These are phyloP conservation scores for Opisthocomus hoazin DNA, from an alignment of 2,113 vertebrate species.

Conservation along the genomic window DNA sequence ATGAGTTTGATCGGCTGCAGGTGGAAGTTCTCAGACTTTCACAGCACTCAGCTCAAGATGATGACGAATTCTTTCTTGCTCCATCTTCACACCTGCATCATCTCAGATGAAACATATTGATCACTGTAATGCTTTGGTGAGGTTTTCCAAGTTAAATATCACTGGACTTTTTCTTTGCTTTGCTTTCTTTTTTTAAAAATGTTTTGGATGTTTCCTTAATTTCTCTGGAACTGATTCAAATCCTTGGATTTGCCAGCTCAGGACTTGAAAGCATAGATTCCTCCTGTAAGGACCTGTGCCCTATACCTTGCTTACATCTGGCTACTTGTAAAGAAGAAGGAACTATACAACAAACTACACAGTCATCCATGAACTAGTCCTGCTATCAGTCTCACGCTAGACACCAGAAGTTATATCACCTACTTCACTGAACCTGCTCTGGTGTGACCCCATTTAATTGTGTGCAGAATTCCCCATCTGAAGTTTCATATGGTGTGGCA, in stretches of 20 bases:
- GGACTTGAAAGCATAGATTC: neutral
- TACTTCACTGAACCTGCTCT: neutral
- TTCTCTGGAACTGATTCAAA: neutral
- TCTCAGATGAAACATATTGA: neutral
- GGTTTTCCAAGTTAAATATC: neutral
- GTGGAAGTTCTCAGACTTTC: accelerated
- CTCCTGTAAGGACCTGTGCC: neutral
- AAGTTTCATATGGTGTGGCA: neutral
- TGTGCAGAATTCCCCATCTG: neutral
- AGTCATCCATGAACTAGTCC: neutral
- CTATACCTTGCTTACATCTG: neutral
- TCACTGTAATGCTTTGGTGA: neutral
- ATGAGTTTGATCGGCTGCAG: accelerated
- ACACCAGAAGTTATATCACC: neutral
- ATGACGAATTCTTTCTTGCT: neutral
- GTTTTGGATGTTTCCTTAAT: neutral
- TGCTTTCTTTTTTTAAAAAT: neutral
- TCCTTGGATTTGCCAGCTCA: neutral
- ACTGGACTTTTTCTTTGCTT: neutral
- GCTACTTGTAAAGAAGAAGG: neutral
- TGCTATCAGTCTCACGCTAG: accelerated
- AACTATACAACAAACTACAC: neutral
- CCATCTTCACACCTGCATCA: neutral
- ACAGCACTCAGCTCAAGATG: neutral
- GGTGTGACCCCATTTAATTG: neutral